Evolutionary conservation across 2,113 vertebrate genomes (phyloP), one percentile per base, ranked within the genome.

Genomic region (Enhydra lutris): DNA sequence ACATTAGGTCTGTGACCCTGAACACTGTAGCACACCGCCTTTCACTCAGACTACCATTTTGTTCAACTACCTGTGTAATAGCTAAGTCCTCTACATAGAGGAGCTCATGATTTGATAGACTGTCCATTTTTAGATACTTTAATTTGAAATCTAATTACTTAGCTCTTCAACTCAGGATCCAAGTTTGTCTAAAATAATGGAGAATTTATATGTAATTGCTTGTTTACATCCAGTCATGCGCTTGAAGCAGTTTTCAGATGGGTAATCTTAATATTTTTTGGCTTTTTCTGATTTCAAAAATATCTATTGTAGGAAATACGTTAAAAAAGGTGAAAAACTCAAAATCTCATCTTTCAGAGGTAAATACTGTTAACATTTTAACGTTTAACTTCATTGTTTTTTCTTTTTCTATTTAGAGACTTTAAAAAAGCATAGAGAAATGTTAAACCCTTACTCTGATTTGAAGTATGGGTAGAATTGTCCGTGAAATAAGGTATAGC

Each of bases 221-320:
- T 71, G 26, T 92, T 84, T 14, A 73, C 67, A 45, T 26, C 21
- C 29, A 90, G 14, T 93, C 42, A 78, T 63, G 7, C 42, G 2
- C 59, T 78, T 63, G 92, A 90, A 96, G 42, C 63, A 57, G 15
- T 96, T 97, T 92, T 69, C 78, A 94, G 10, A 59, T 95, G 57
- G 36, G 55, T 63, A 83, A n/a, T 31, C 21, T 91, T 90, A 34
- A 34, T 34, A n/a, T 50, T 29, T 61, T 71, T 57, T 93, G 31
- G 17, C n/a, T 71, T 97, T 91, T 89, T 65, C 24, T 94, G 5
- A 79, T 36, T 92, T 89, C 24, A 67, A 57, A 86, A 84, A 63
- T 65, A 92, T 23, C 67, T 89, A 2, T 93, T 93, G 4, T 42
- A n/a, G 36, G 74, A 71, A 80, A 81, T 71, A 59, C 21, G 4